These are phyloP conservation scores for Zaprionus obscuricornis DNA, from an alignment of 2,888 invertebrate species.

Conservation along the genomic window DNA sequence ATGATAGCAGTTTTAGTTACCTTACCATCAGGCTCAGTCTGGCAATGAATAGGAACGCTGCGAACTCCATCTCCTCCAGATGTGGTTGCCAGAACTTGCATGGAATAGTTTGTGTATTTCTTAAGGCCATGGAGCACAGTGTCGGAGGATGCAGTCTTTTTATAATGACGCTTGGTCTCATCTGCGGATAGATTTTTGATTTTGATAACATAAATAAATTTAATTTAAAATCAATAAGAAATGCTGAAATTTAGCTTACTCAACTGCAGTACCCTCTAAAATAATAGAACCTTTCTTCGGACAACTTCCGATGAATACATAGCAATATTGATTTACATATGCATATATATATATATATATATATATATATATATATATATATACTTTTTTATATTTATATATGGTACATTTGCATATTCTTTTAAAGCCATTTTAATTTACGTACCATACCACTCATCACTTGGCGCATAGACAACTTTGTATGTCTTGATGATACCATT, in stretches of 20 bases:
- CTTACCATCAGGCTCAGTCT: slow-evolving; percentile 97
- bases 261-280: too few species aligned
- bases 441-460: slow-evolving; percentile 96
- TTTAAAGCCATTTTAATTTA: too few species aligned
- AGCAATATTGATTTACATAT: too few species aligned
- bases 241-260: too few species aligned
- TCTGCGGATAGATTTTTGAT: slow-evolving; percentile 84
- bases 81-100: slow-evolving; percentile 97
- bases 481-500: slow-evolving; percentile 98
- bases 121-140: slow-evolving; percentile 96
- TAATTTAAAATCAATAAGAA: too few species aligned
- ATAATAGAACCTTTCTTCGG: too few species aligned
- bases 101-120: slow-evolving; percentile 98
- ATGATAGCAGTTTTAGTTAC: accelerated
- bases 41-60: slow-evolving; percentile 90
- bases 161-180: slow-evolving; percentile 95
- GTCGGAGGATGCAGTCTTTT: slow-evolving; percentile 95
- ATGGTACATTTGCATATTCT: too few species aligned
- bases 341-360: too few species aligned
- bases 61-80: slow-evolving; percentile 97
- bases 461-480: slow-evolving; percentile 96
- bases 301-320: too few species aligned
- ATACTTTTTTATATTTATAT: too few species aligned
- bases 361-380: too few species aligned
- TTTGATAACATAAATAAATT: neutral